Conservation (phyloP, 2,797 vertebrate genomes). For the Myotis findleyi region DNA sequence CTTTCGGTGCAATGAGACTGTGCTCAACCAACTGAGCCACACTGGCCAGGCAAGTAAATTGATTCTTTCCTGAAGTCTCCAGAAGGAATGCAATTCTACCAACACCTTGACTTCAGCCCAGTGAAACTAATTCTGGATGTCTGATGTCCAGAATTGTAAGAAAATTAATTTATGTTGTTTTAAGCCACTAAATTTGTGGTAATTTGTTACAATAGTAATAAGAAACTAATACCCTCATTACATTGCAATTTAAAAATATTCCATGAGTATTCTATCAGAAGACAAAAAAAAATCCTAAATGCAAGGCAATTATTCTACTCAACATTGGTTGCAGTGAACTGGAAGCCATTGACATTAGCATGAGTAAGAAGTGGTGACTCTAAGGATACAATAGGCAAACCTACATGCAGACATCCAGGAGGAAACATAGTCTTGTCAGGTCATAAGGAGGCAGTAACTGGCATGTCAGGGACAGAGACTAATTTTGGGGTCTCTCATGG, state of each 20-base stretch:
- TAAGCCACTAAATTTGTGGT: neutral
- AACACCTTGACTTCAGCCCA: neutral
- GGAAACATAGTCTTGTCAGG: neutral
- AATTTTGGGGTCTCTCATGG: neutral
- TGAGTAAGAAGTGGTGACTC: neutral
- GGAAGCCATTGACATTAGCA: neutral
- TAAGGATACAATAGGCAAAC: neutral
- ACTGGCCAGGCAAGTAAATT: neutral
- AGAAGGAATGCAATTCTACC: conserved; percentile 1
- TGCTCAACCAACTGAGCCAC: neutral
- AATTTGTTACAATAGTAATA: conserved; percentile 22
- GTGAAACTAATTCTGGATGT: conserved; percentile 9
- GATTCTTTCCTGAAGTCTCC: conserved; percentile 1
- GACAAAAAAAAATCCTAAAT: neutral
- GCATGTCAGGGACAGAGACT: neutral
- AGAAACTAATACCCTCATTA: neutral
- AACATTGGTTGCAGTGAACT: neutral
- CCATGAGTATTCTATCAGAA: neutral
- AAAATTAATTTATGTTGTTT: neutral
- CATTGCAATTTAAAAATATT: conserved; percentile 44
- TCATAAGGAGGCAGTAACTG: neutral
- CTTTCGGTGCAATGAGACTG: neutral
- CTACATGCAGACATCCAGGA: neutral
- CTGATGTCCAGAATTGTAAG: neutral
- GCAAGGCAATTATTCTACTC: neutral